Conservation (phyloP, 2,797 vertebrate species). For the Alosa sapidissima region DNA sequence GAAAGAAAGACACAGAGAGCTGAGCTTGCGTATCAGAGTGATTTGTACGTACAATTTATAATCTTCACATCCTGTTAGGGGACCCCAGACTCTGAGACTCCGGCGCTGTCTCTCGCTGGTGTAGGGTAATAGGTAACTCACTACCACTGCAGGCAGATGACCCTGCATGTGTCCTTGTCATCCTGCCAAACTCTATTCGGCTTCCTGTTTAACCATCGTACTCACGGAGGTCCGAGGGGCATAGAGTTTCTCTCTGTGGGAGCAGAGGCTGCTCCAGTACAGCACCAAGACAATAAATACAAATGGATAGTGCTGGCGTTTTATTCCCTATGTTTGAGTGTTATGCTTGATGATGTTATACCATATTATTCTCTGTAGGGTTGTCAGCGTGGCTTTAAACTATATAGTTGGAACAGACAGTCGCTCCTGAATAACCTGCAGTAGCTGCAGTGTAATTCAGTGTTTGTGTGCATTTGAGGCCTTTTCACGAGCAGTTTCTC, state of each 20-base stretch:
- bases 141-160: conserved; percentile 9
- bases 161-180: conserved; percentile 22
- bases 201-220: conserved; percentile 15
- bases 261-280: not conserved
- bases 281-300: conserved; percentile 13
- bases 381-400: not conserved
- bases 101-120: conserved; percentile 5
- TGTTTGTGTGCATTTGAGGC: not conserved
- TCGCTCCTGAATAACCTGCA: not conserved
- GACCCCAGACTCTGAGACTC: conserved; percentile 28
- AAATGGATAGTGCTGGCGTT: conserved; percentile 13
- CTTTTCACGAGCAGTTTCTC: conserved; percentile 4
- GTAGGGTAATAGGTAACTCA: conserved; percentile 4
- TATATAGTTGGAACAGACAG: not conserved
- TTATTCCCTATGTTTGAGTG: conserved; percentile 2
- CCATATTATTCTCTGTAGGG: not conserved
- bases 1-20: not conserved
- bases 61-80: conserved; percentile 29
- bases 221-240: not conserved
- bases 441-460: conserved; percentile 22
- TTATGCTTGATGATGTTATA: not conserved
- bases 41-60: conserved; percentile 33
- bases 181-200: conserved; percentile 8
- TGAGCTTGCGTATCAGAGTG: conserved; percentile 19
- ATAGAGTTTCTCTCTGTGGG: conserved; percentile 8